Evolutionary conservation across 1,140 invertebrate species (phyloP).

Genomic region (Bombus haemorrhoidalis): DNA sequence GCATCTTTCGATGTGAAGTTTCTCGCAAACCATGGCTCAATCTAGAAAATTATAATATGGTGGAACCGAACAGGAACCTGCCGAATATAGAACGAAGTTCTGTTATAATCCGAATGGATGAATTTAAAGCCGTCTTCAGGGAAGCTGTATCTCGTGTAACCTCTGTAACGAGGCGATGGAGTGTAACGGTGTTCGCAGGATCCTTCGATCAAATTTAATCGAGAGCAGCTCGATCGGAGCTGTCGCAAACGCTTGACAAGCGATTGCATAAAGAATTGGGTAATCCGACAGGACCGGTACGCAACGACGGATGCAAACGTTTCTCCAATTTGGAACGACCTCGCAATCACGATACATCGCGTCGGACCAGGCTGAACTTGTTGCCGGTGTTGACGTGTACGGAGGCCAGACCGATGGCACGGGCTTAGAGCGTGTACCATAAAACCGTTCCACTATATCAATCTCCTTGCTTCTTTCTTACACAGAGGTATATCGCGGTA

Average conservation of each 20-base stretch:
- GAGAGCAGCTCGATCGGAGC: slow-evolving; percentile 17
- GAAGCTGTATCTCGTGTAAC: slow-evolving; percentile 11
- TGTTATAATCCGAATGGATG: slow-evolving; percentile 27
- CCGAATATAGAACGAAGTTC: background rate
- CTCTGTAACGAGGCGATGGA: slow-evolving; percentile 44
- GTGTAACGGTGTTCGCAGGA: slow-evolving; percentile 35
- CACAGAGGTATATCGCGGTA: slow-evolving; percentile 15
- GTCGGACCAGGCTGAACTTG: slow-evolving; percentile 42
- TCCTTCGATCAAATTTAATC: slow-evolving; percentile 40
- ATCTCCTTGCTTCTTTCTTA: slow-evolving; percentile 64
- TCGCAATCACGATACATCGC: slow-evolving; percentile 57
- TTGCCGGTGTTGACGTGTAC: slow-evolving; percentile 31
- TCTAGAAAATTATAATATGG: background rate
- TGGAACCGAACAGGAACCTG: background rate
- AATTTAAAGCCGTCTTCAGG: background rate
- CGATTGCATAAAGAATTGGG: slow-evolving; percentile 65
- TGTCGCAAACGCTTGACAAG: slow-evolving; percentile 49
- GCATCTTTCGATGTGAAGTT: background rate
- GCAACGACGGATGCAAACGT: slow-evolving; percentile 43
- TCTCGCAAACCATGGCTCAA: background rate
- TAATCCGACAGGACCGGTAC: slow-evolving; percentile 60
- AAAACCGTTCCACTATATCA: slow-evolving; percentile 69
- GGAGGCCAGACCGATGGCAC: slow-evolving; percentile 58
- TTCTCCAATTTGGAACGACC: slow-evolving; percentile 54
- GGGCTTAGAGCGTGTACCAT: slow-evolving; percentile 64